Evolutionary conservation across 2,888 invertebrate species (phyloP), one percentile per base, ranked within the genome.

Genomic region (Eucera pruinosa): DNA sequence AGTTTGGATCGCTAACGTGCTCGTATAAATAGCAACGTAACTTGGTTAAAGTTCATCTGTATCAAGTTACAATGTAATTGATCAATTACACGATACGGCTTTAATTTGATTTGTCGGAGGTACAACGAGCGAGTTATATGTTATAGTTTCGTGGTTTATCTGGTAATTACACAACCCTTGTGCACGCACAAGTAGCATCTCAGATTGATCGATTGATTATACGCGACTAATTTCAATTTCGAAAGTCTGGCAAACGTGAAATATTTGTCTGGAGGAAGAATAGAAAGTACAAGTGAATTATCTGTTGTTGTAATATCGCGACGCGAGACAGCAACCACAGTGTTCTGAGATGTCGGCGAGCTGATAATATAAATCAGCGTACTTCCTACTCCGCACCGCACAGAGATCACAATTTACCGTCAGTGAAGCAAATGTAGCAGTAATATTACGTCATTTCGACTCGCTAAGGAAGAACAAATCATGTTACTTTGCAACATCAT

Each of bases 1-100:
- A n/a, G n/a, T n/a, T n/a, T n/a, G n/a, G n/a, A n/a, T 39, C 39
- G n/a, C 7, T 3, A 11, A 9, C 23, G 64, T 41, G n/a, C 25
- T 50, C 0, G 39, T 54, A 30, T 6, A 30, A 30, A 5, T 6
- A 6, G 65, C 39, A 47, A 50, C 43, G 6, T 47, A 39, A 57
- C 23, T n/a, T 47, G 54, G 66, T 75, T 75, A 75, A 64, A 23
- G 47, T 41, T 57, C 30, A 11, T 20, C 18, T 20, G 39, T 41
- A 52, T 67, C 50, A 27, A 43, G 58, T 50, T 45, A 33, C 33
- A 52, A 64, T 48, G 75, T 68, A 82, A 82, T 79, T 68, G 68
- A 66, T 82, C 67, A 75, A 75, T 82, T 68, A 66, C 23, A n/a
- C 67, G 81, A 81, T 81, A 79, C 20, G 47, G 18, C n/a, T n/a